phyloP scores from a whole-genome alignment of 2,797 vertebrate genomes.

The Antrozous pallidus region DNA sequence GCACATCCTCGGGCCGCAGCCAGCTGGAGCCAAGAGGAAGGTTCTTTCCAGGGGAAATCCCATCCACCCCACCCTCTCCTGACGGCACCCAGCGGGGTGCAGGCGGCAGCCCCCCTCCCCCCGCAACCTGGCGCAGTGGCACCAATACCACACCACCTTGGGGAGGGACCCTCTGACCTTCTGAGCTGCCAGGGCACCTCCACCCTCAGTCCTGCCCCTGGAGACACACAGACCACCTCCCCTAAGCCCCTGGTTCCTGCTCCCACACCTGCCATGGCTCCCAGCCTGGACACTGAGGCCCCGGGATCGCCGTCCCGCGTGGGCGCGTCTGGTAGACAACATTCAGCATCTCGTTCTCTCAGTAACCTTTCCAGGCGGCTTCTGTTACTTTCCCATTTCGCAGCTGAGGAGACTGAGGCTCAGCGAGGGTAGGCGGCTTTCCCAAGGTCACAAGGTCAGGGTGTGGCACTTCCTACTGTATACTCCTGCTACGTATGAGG shows the following conservation, averaged over 20 bases:
- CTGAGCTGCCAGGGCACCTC: neutral
- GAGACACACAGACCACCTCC: accelerated
- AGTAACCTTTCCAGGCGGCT: neutral
- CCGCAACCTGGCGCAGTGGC: accelerated
- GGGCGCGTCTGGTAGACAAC: too few relatives aligned
- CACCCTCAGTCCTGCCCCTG: neutral
- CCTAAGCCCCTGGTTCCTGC: neutral
- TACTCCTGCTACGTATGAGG: too few relatives aligned
- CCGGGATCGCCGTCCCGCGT: accelerated
- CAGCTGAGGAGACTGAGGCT: neutral
- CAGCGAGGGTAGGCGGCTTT: accelerated
- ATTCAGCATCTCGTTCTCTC: accelerated
- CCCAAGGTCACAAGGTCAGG: accelerated
- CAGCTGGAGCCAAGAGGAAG: neutral
- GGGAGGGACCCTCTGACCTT: too few relatives aligned
- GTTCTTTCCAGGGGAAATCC: neutral
- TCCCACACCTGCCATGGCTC: neutral
- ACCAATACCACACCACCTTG: too few relatives aligned
- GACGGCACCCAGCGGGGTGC: neutral
- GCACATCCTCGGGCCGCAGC: neutral
- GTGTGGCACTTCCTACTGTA: accelerated
- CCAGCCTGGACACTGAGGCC: neutral
- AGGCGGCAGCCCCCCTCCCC: too few relatives aligned
- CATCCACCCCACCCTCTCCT: neutral
- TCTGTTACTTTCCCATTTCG: neutral